Conservation (phyloP, 2,888 invertebrate genomes). For the Stenolophus ochropezus region DNA sequence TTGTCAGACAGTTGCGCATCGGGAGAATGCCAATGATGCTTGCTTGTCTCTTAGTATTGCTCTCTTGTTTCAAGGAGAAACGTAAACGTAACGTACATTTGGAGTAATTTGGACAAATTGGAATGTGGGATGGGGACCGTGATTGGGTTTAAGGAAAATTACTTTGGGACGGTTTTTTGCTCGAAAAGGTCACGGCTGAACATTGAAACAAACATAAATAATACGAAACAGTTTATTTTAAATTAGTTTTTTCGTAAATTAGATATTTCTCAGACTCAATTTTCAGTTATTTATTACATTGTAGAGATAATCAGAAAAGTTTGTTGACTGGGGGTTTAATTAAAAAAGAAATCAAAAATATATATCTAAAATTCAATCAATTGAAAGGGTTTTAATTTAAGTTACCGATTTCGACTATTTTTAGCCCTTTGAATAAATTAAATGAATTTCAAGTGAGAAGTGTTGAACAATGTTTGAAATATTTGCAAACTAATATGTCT, state of each 20-base stretch:
- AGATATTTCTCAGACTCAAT: no score
- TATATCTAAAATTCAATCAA: no score
- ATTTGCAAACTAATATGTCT: no score
- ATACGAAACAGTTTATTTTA: background rate
- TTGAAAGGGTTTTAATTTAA: no score
- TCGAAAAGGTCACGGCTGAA: conserved; percentile 4
- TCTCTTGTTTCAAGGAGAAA: conserved; percentile 25
- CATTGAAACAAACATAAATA: background rate
- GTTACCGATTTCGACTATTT: no score
- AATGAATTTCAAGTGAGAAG: no score
- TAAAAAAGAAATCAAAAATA: no score
- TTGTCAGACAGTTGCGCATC: conserved; percentile 30
- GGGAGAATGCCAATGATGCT: conserved; percentile 2
- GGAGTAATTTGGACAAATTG: conserved; percentile 32
- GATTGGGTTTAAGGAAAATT: background rate
- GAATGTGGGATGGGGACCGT: background rate
- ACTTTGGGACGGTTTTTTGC: background rate
- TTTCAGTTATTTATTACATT: no score
- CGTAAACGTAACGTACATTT: conserved; percentile 1
- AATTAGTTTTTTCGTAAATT: background rate
- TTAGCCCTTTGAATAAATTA: no score
- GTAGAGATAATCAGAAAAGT: no score
- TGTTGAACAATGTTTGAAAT: no score
- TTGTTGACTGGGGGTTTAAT: no score
- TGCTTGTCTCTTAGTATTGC: background rate